These are phyloP conservation scores for Orientallactaga sibirica DNA, from an alignment of 2,797 vertebrate genomes.

Conservation along the genomic window DNA sequence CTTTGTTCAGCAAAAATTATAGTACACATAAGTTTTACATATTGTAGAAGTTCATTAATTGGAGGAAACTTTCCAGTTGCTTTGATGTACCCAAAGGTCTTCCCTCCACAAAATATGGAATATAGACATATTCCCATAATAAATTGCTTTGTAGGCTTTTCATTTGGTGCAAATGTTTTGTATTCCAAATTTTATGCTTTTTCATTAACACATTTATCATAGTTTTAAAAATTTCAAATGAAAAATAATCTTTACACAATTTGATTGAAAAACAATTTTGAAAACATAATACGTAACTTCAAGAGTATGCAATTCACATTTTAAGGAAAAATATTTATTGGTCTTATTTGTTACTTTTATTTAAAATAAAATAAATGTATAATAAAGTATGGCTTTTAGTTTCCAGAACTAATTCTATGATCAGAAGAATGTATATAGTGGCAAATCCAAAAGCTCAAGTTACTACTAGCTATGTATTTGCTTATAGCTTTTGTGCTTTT, in stretches of 20 bases:
- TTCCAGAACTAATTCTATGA: no score
- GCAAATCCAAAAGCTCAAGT: no score
- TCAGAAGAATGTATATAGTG: no score
- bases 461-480: no score
- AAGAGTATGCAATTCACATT: neutral
- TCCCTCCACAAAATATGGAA: neutral
- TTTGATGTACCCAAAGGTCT: neutral
- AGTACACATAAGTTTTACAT: no score
- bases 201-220: neutral
- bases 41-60: neutral
- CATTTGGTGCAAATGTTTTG: neutral
- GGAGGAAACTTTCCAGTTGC: neutral
- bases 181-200: conserved; percentile 9
- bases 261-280: neutral
- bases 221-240: neutral
- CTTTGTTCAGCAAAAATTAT: no score
- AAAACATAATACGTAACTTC: neutral
- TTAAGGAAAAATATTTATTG: neutral
- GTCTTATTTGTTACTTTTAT: neutral
- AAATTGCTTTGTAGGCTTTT: neutral
- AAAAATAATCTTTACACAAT: neutral
- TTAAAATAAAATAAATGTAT: neutral
- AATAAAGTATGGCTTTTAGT: no score
- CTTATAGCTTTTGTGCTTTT: no score
- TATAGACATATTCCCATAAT: neutral